Percentiles rank a stretch among this genome's conserved stretches.
Evolutionary conservation across 2,113 vertebrate species (phyloP).

Genomic region (Puntigrus tetrazona): DNA sequence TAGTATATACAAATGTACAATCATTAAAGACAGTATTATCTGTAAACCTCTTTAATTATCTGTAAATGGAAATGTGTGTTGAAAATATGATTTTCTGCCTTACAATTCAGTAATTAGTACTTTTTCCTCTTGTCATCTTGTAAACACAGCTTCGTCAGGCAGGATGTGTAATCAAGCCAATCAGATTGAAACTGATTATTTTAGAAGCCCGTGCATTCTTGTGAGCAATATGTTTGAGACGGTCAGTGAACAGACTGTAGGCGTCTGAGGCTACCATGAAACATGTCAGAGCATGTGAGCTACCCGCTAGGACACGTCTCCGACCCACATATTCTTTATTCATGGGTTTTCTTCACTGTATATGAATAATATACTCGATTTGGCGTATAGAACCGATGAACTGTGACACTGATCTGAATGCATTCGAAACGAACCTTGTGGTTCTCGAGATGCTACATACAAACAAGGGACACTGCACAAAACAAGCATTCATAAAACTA

Average conservation of each 20-base stretch:
- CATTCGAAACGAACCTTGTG: background rate
- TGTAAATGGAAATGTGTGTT: background rate
- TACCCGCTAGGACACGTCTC: background rate
- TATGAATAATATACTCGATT: background rate
- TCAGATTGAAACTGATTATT: background rate
- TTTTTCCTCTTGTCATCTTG: background rate
- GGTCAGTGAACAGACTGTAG: slow-evolving; percentile 22
- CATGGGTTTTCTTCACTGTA: background rate
- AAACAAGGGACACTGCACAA: background rate
- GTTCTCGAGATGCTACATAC: background rate
- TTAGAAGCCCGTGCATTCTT: background rate
- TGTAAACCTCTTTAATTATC: background rate
- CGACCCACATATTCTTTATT: slow-evolving; percentile 18
- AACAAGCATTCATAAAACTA: background rate
- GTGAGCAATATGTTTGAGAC: background rate
- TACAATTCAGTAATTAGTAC: slow-evolving; percentile 1
- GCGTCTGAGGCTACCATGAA: slow-evolving; percentile 4
- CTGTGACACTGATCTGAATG: background rate
- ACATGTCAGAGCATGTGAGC: background rate
- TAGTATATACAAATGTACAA: background rate
- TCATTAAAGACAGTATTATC: background rate
- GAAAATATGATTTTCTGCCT: background rate
- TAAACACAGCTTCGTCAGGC: background rate
- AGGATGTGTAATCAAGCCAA: background rate
- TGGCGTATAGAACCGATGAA: background rate